Evolutionary conservation across 2,797 vertebrate species (phyloP).

Genomic region (Synanceia verrucosa): DNA sequence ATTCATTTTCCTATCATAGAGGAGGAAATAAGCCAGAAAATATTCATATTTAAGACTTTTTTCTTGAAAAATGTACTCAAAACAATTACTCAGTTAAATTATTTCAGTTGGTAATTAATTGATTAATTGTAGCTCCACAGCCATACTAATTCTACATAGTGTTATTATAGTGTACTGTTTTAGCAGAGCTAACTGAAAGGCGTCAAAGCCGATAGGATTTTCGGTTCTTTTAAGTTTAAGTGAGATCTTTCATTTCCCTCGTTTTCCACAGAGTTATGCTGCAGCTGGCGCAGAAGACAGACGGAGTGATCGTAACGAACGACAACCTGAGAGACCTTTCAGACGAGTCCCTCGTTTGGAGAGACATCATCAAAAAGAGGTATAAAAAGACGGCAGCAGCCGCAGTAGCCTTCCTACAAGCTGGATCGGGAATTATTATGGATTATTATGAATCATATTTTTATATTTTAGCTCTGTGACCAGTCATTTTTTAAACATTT

Average conservation of each 20-base stretch:
- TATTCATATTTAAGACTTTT: too few species aligned
- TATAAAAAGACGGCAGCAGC: constrained; percentile 26
- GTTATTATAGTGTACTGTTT: too few species aligned
- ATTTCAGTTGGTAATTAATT: too few species aligned
- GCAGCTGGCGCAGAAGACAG: constrained; percentile 83
- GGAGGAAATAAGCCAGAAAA: too few species aligned
- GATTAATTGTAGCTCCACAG: too few species aligned
- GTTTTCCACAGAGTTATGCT: constrained; percentile 84
- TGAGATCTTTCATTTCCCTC: not conserved
- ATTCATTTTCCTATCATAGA: too few species aligned
- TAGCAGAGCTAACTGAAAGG: too few species aligned
- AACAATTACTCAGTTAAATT: too few species aligned
- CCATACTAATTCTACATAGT: too few species aligned
- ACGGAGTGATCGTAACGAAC: constrained; percentile 91
- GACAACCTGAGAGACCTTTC: constrained; percentile 91
- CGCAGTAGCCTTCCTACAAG: not conserved
- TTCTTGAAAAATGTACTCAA: too few species aligned
- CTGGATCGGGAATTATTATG: not conserved
- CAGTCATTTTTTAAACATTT: not conserved
- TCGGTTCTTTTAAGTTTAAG: not conserved
- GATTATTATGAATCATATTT: too few species aligned
- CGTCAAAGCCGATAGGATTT: not conserved
- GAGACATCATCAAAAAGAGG: constrained; percentile 91
- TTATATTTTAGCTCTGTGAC: not conserved
- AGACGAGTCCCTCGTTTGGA: constrained; percentile 85